Base-by-base conservation (phyloP, 92 coral and sea anemone species). In the Porites divaricata region DNA sequence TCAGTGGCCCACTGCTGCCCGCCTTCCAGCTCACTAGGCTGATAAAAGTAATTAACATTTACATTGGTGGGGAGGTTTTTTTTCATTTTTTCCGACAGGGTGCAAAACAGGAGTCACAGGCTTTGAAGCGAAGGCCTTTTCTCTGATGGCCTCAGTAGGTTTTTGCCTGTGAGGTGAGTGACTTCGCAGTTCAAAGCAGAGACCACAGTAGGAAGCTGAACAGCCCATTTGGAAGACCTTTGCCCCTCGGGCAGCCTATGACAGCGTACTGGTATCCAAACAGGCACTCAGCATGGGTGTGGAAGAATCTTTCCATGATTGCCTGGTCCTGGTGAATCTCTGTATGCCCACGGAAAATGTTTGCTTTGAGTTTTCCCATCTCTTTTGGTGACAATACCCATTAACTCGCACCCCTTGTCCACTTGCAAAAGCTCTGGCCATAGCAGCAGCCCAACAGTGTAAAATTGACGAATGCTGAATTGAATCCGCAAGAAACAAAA, bases 391-490 rank as follows among this genome's bases (percentile, higher is more conserved):
- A 83, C 81, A 4, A 19, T 35, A 2, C 73, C 86, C 79, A 82
- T 82, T 6, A 82, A 72, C 41, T 82, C 69, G 11, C 59, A 52
- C 9, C 86, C 79, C 3, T 20, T 14, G 52, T 83, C 75, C 24
- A 83, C 87, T 22, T 83, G 87, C 71, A 83, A 35, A 26, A 75
- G 54, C 56, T 83, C 50, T 9, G 87, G 88, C 81, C 64, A 83
- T 48, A 19, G 41, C 65, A 83, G 66, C 13, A 41, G 68, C 12
- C 67, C 65, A 13, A 20, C 53, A 15, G 20, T 59, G 22, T 83
- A 80, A 25, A 86, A 35, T 35, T 35, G 45, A 35, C 7, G 4
- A 35, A 35, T 4, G 45, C 45, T 35, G 45, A 35, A 35, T 35
- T 35, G 4, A 35, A 35, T 35, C 45, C 4, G 7, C 45, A 35